Evolutionary conservation across 1,140 invertebrate genomes (phyloP), one percentile per base, ranked within the genome.

Genomic region (Drosophila paulistorum): DNA sequence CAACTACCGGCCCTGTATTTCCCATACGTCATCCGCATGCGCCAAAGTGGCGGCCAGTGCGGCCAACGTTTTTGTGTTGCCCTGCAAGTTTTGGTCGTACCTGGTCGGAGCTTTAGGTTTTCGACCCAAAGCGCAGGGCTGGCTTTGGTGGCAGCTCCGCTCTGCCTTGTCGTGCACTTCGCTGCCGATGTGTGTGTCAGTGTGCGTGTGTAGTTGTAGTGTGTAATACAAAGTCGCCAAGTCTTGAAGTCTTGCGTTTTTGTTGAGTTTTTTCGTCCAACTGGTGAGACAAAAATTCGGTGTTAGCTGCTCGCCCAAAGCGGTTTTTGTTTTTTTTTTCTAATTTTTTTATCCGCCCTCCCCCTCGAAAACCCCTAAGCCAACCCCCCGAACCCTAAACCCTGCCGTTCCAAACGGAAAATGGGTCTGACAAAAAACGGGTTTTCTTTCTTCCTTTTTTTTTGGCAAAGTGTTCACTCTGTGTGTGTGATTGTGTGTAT

Each of bases 201-300:
- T 33, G 62, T 48, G 26, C 45, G 71, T 64, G 70, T 75, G 73
- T 81, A 74, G 76, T 79, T 68, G 79, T 81, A 81, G 79, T 78
- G 73, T 85, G 83, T 83, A 78, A 87, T 79, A 82, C 83, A 87
- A 87, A 83, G 83, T 87, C 79, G 68, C 75, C 68, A 76, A 78
- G 75, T 78, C 30, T 30, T 78, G 61, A 77, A 77, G 74, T 77
- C 67, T 86, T 78, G 80, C 76, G 81, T 71, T 83, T 77, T 83
- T 54, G 74, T 80, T 85, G 74, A 84, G 77, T 80, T 81, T 85
- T 85, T 79, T 83, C 78, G 82, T 82, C 82, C 81, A 86, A 85
- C 75, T 87, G 83, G 82, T 85, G 75, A 85, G 79, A 79, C 79
- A 78, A 54, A 74, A 86, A 81, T 74, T 82, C 82, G 82, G 65